phyloP scores from a whole-genome alignment of 2,888 invertebrate genomes.

The Meiosimyza platycephala region DNA sequence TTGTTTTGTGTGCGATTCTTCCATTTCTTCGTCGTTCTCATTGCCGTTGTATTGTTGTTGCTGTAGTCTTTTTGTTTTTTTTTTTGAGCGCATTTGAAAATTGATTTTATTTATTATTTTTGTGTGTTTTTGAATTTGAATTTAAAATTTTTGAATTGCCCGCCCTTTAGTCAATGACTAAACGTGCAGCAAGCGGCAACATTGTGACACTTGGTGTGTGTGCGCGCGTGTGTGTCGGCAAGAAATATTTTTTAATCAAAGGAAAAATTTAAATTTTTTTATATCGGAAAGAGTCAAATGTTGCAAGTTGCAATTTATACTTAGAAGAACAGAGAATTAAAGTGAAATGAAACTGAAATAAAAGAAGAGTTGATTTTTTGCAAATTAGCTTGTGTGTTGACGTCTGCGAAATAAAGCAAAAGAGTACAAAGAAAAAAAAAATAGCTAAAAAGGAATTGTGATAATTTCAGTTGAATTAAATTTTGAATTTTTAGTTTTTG shows the following conservation, averaged over 20 bases:
- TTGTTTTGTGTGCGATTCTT: conserved; percentile 8
- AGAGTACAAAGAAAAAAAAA: not conserved
- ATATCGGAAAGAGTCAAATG: not conserved
- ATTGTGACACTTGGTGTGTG: conserved; percentile 35
- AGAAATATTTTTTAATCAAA: not conserved
- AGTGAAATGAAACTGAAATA: not conserved
- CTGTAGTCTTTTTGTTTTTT: conserved; percentile 14
- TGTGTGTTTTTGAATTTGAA: conserved; percentile 53
- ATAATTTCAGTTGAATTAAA: too few relatives aligned
- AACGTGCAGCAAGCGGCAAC: conserved; percentile 51
- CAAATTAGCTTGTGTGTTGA: not conserved
- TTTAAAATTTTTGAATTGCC: conserved; percentile 65
- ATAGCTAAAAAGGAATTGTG: not conserved
- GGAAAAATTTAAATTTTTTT: not conserved
- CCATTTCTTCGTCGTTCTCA: not conserved
- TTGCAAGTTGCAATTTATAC: not conserved
- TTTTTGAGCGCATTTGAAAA: conserved; percentile 50
- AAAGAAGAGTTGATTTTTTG: not conserved
- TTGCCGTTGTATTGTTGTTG: conserved; percentile 28
- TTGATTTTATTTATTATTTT: conserved; percentile 66
- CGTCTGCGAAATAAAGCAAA: not conserved
- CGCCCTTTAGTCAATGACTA: conserved; percentile 65
- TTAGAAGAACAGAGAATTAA: not conserved
- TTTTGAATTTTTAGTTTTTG: too few relatives aligned
- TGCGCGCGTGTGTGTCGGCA: conserved; percentile 41